Evolutionary conservation across 2,888 invertebrate genomes (phyloP), one percentile per base, ranked within the genome.

Genomic region (Idaea straminata): DNA sequence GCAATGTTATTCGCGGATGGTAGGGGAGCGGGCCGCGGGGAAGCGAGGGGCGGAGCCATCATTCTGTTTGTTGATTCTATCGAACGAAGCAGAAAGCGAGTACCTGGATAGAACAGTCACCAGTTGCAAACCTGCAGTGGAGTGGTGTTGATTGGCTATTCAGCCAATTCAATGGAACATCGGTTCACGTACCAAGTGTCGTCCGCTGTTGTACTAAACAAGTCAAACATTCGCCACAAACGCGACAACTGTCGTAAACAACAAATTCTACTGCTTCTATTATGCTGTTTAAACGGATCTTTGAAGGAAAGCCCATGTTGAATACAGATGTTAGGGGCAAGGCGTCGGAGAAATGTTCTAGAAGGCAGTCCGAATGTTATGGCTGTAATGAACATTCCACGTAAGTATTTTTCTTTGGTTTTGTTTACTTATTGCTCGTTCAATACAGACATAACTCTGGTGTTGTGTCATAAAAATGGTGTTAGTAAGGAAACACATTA

Each of bases 241-340:
- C 86, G 90, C 65, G 90, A 91, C 80, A 88, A 84, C 74, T 92
- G 92, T 80, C 84, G 91, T 69, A 92, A 93, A 78, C 91, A 92
- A 81, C 91, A 92, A 80, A 92, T 93, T 69, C 84, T 93, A 69
- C 79, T 93, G 38, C 80, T 93, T 70, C 83, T 93, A 91, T 84
- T 93, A 93, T 93, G 93, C 84, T 93, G 93, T 87, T 92, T 92
- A 91, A 93, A 93, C 92, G 93, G 91, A 85, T 93, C 92, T 83
- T 93, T 88, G 88, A 92, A 92, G 85, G 93, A 93, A 92, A 93
- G 80, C 89, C 93, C 88, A 83, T 92, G 92, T 87, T 93, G 92
- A 93, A 91, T 75, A 80, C 83, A 64, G 85, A 89, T 74, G 79
- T 74, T 63, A 85, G 83, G 80, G 86, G 77, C 67, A 86, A 83